Conservation (phyloP, 1,140 invertebrate genomes). For the Vanessa atalanta region DNA sequence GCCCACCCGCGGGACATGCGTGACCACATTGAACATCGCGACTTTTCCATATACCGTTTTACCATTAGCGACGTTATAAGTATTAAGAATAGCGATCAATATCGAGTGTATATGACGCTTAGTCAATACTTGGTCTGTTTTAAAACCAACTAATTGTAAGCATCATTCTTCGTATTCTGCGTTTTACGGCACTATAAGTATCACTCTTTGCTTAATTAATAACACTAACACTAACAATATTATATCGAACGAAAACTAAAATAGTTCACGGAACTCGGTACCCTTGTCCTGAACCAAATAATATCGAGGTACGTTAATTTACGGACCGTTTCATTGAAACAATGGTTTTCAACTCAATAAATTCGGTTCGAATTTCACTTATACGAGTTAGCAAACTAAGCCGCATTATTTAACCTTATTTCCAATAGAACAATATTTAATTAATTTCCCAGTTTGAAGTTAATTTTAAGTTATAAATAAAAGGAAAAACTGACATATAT, state of each 20-base stretch:
- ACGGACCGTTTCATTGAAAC: not conserved
- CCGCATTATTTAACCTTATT: not conserved
- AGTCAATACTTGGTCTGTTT: not conserved
- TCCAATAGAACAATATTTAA: not conserved
- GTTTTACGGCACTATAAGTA: too few relatives aligned
- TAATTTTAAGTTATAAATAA: not conserved
- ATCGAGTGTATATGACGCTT: not conserved
- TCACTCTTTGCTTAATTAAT: too few relatives aligned
- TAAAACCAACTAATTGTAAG: not conserved
- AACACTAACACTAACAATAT: too few relatives aligned
- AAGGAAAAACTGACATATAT: too few relatives aligned
- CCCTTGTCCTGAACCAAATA: not conserved
- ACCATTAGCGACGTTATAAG: not conserved
- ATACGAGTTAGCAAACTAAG: not conserved
- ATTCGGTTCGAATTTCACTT: not conserved
- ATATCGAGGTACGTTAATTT: too few relatives aligned
- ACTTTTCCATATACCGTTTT: not conserved
- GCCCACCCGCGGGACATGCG: slow-evolving; percentile 47
- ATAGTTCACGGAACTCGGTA: too few relatives aligned
- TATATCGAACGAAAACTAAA: too few relatives aligned
- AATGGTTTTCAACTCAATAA: not conserved
- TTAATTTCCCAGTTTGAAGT: not conserved
- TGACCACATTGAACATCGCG: slow-evolving; percentile 29
- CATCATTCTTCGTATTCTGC: not conserved
- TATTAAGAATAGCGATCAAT: not conserved